phyloP scores from a whole-genome alignment of 2,797 vertebrate species.

The Ambastaia sidthimunki region DNA sequence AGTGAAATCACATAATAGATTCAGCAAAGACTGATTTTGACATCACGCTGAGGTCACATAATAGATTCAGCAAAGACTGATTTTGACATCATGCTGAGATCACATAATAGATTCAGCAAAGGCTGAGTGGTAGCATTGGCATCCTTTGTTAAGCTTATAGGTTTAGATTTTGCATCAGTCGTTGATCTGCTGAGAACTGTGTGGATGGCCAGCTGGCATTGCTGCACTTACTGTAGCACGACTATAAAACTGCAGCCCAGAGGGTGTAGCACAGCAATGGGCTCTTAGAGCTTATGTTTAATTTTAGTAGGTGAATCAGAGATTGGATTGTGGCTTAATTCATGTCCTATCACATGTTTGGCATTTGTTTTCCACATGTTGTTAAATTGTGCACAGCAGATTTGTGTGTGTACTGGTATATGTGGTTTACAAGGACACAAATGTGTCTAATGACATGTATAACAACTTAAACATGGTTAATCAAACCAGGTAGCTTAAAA shows the following conservation, averaged over 20 bases:
- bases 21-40: no score
- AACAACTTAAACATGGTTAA: no score
- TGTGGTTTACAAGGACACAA: no score
- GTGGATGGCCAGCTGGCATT: background rate
- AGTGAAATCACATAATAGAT: no score
- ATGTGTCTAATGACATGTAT: no score
- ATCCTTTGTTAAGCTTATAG: slow-evolving; percentile 1
- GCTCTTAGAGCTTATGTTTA: slow-evolving; percentile 24
- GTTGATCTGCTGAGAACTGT: background rate
- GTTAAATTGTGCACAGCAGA: slow-evolving; percentile 5
- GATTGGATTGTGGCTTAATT: slow-evolving; percentile 42
- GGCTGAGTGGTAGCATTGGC: background rate
- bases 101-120: background rate
- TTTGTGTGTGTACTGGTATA: background rate
- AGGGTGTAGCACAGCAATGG: background rate
- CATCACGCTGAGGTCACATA: background rate
- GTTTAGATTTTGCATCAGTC: background rate
- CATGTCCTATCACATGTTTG: slow-evolving; percentile 29
- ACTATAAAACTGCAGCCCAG: slow-evolving; percentile 3
- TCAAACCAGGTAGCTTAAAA: no score
- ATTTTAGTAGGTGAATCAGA: slow-evolving; percentile 36
- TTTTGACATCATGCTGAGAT: background rate
- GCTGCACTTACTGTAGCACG: background rate
- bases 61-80: background rate
- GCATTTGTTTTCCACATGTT: slow-evolving; percentile 35